Conservation (phyloP, 2,888 invertebrate genomes). For the Acrobeloides nanus region DNA sequence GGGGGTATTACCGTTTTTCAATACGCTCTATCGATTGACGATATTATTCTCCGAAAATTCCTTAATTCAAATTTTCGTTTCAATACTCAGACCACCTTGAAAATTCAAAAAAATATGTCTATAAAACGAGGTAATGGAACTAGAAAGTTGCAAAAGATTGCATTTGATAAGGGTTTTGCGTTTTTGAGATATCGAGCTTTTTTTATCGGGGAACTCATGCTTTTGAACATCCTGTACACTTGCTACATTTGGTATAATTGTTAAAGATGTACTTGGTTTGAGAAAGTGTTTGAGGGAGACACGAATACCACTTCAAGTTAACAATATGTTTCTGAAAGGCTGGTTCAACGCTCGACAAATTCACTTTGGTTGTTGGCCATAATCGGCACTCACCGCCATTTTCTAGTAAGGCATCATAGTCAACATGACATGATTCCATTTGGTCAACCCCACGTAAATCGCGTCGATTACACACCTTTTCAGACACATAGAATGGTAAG, state of each 20-base stretch:
- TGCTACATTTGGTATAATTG: no score
- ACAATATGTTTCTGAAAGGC: slow-evolving; percentile 40
- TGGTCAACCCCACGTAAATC: slow-evolving; percentile 44
- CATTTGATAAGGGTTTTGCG: no score
- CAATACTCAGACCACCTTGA: no score
- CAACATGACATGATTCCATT: slow-evolving; percentile 42
- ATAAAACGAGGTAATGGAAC: background rate
- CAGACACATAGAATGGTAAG: slow-evolving; percentile 49
- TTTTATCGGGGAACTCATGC: no score
- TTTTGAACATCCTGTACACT: no score
- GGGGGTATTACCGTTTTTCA: no score
- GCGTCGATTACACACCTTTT: slow-evolving; percentile 40
- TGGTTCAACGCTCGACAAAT: slow-evolving; percentile 40
- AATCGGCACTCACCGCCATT: slow-evolving; percentile 40
- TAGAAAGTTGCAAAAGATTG: background rate
- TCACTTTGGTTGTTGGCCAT: slow-evolving; percentile 46
- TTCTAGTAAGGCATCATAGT: slow-evolving; percentile 40
- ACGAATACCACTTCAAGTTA: slow-evolving; percentile 45
- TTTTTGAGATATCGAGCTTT: no score
- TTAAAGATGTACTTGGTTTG: slow-evolving; percentile 22
- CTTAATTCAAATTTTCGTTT: no score
- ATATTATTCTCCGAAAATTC: no score
- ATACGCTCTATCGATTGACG: no score
- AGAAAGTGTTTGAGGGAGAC: slow-evolving; percentile 38
- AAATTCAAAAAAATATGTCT: no score